Base-by-base conservation (phyloP, 2,888 invertebrate species). In the Monopis laevigella region DNA sequence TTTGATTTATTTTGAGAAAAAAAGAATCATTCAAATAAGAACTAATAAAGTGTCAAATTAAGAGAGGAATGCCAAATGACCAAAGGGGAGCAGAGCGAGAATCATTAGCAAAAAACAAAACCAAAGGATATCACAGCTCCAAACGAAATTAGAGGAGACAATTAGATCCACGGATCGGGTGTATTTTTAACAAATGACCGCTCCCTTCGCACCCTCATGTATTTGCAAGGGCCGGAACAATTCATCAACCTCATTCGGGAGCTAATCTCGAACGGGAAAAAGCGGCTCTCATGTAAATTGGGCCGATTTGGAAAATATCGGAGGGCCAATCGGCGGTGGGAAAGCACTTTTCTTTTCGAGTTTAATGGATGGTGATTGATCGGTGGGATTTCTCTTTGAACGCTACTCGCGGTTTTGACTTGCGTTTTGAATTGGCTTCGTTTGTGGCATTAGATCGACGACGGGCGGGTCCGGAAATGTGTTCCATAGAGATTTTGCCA, bases 321-420 rank as follows among this genome's bases (percentile, higher is more conserved):
- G 36, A 77, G 77, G 71, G 75, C 73, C 78, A 74, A 74, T 72
- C 71, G 73, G 59, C 64, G 66, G 74, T 27, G 28, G 74, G 72
- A 71, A 75, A 77, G 71, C 75, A 69, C 77, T 77, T 78, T 80
- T 80, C 78, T 78, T 75, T 75, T 72, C 77, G 66, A 70, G 68
- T 75, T 77, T 80, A 78, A 80, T 77, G 80, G 80, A 80, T 80
- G 78, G 78, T 78, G 80, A 80, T 80, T 75, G 78, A 80, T 78
- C 75, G 78, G 64, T 55, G 62, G 63, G 64, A 48, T 36, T 36
- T 36, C 29, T 29, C 29, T 40, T 40, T 40, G 40, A 40, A 59
- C 62, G 64, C 71, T 75, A 75, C 68, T 65, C 67, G 74, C 65
- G 74, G 73, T 77, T 77, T 72, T 72, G 72, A 77, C 73, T 78